Percentiles rank a stretch among this genome's conserved stretches.
These are phyloP conservation scores for Sialia sialis DNA, from an alignment of 2,113 vertebrate genomes.

Conservation along the genomic window DNA sequence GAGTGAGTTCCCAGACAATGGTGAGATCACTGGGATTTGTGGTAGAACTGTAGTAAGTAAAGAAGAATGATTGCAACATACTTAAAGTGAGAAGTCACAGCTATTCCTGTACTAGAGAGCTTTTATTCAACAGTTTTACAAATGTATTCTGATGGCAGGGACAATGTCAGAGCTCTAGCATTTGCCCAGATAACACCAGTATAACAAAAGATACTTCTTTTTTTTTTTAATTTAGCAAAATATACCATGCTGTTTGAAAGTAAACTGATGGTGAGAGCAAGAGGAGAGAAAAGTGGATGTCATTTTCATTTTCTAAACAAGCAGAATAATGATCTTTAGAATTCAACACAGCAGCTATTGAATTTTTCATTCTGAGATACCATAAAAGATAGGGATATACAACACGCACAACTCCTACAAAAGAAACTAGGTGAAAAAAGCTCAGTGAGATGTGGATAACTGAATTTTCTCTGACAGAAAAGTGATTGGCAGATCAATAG, in stretches of 20 bases:
- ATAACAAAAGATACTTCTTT: not conserved
- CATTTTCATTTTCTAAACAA: slow-evolving; percentile 35
- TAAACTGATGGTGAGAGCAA: not conserved
- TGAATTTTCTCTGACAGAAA: not conserved
- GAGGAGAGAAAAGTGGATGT: not conserved
- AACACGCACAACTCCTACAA: not conserved
- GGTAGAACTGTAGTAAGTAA: not conserved
- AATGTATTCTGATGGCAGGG: not conserved
- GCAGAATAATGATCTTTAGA: not conserved
- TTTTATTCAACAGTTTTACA: not conserved
- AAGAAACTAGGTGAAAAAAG: not conserved
- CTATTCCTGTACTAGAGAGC: not conserved
- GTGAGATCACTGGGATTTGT: not conserved
- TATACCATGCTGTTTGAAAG: not conserved
- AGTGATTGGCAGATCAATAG: slow-evolving; percentile 19
- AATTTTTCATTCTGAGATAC: not conserved
- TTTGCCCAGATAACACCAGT: not conserved
- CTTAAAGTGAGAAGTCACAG: not conserved
- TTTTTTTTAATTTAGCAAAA: not conserved
- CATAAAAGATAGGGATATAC: not conserved
- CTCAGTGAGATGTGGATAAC: not conserved
- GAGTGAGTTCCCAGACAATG: not conserved
- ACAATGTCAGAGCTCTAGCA: not conserved
- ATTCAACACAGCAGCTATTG: not conserved
- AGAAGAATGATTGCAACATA: not conserved